A percentile compares a stretch with the other conserved stretches of the same genome.
These are phyloP conservation scores for Poeciliopsis prolifica DNA, from an alignment of 2,113 vertebrate genomes.

Conservation along the genomic window DNA sequence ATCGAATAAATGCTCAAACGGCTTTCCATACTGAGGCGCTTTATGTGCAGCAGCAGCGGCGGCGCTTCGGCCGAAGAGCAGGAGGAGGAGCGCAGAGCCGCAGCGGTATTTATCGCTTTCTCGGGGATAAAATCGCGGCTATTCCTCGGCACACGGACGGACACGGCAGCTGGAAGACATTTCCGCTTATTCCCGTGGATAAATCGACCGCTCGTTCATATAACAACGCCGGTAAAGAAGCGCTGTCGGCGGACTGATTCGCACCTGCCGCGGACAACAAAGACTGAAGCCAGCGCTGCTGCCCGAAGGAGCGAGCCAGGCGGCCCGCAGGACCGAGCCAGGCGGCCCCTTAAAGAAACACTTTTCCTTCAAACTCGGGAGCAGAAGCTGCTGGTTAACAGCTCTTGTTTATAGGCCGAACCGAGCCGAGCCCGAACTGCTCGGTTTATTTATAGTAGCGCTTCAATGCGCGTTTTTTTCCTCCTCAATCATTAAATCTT, in stretches of 20 bases:
- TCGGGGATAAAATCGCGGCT: background rate
- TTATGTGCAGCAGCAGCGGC: slow-evolving; percentile 44
- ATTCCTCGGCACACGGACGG: background rate
- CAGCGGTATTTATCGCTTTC: background rate
- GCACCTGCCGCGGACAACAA: slow-evolving; percentile 72
- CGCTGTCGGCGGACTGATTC: background rate
- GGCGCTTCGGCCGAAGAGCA: slow-evolving; percentile 24
- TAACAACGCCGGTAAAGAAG: background rate
- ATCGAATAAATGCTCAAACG: background rate
- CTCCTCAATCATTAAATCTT: slow-evolving; percentile 5
- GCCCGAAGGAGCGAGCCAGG: slow-evolving; percentile 15
- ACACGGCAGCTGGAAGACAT: background rate
- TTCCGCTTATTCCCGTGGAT: background rate
- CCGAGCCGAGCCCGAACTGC: background rate
- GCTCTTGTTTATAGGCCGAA: slow-evolving; percentile 18
- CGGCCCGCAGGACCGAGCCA: slow-evolving; percentile 18
- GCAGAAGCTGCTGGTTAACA: background rate
- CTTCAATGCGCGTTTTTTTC: slow-evolving; percentile 3
- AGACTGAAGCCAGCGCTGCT: slow-evolving; percentile 42
- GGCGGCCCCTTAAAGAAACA: background rate
- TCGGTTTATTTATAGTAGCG: slow-evolving; percentile 49
- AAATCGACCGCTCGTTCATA: background rate
- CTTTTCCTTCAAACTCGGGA: background rate
- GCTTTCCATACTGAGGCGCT: slow-evolving; percentile 51
- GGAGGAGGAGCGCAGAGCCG: slow-evolving; percentile 19